A percentile compares a stretch with the other conserved stretches of the same genome.
Evolutionary conservation across 2,113 vertebrate species (phyloP).

Genomic region (Leptobrachium ailaonicum): DNA sequence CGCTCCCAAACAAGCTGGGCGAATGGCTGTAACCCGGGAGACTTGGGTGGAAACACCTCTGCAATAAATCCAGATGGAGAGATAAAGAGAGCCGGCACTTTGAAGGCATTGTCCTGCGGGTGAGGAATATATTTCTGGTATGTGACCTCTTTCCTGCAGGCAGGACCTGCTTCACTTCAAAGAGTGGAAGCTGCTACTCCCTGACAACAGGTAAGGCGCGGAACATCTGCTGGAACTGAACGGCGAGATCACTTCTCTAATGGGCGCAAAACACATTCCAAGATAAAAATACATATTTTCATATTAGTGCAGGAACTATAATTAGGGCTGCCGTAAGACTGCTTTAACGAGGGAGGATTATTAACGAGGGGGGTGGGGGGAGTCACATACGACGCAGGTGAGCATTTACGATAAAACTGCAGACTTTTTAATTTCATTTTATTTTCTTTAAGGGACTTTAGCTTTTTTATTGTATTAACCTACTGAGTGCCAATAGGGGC

Average conservation of each 20-base stretch:
- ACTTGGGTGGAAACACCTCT: not conserved
- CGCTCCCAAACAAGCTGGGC: not conserved
- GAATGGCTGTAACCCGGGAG: not conserved
- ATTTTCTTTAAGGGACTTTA: no score
- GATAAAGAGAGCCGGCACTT: slow-evolving; percentile 9
- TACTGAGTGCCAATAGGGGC: no score
- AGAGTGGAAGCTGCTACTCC: not conserved
- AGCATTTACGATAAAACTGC: no score
- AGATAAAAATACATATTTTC: not conserved
- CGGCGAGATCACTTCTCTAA: not conserved
- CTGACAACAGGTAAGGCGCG: not conserved
- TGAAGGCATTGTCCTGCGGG: slow-evolving; percentile 18
- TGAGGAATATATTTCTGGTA: slow-evolving; percentile 19
- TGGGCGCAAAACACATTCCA: not conserved
- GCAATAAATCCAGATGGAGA: slow-evolving; percentile 27
- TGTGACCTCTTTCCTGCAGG: slow-evolving; percentile 34
- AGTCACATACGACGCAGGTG: no score
- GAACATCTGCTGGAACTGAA: not conserved
- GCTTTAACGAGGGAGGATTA: no score
- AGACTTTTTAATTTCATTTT: no score
- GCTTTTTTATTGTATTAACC: no score
- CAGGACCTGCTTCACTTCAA: slow-evolving; percentile 21
- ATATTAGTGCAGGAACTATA: not conserved
- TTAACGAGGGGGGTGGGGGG: no score
- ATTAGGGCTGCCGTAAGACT: not conserved